A percentile compares a stretch with the other conserved stretches of the same genome.
Evolutionary conservation across 64 coral and sea anemone species (phyloP).

Genomic region (Stylophora pistillata): DNA sequence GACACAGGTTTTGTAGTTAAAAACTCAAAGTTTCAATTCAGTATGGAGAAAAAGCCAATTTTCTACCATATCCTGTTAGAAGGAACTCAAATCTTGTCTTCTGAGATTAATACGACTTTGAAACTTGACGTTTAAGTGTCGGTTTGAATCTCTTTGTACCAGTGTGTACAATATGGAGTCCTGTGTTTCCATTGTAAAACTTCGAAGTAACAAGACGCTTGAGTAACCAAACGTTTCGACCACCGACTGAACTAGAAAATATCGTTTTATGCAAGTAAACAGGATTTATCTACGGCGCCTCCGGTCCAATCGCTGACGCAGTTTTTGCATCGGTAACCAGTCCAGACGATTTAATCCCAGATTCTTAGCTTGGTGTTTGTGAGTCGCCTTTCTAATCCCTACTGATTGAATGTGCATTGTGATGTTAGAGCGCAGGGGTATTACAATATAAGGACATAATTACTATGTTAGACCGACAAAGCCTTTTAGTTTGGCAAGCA

Average conservation of each 20-base stretch:
- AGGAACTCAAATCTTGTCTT: neutral
- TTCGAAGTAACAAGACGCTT: neutral
- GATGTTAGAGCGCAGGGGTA: neutral
- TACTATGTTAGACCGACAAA: neutral
- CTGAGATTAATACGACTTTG: neutral
- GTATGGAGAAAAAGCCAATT: too few relatives aligned
- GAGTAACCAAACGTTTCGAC: neutral
- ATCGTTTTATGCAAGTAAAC: neutral
- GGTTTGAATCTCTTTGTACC: neutral
- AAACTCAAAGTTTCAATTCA: too few relatives aligned
- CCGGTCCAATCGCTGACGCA: neutral
- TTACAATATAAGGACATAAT: constrained; percentile 1
- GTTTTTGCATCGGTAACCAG: neutral
- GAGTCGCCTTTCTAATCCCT: constrained; percentile 8
- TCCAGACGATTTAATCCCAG: neutral
- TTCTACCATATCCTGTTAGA: neutral
- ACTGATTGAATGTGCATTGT: constrained; percentile 19
- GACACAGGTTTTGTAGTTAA: too few relatives aligned
- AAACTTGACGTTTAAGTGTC: neutral
- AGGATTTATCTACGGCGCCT: neutral
- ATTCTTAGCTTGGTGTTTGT: neutral
- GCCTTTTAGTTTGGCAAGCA: neutral
- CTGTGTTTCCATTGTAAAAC: neutral
- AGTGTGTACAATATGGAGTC: neutral
- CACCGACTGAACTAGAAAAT: neutral